These are phyloP conservation scores for Laothoe populi DNA, from an alignment of 2,888 invertebrate genomes.

Conservation along the genomic window DNA sequence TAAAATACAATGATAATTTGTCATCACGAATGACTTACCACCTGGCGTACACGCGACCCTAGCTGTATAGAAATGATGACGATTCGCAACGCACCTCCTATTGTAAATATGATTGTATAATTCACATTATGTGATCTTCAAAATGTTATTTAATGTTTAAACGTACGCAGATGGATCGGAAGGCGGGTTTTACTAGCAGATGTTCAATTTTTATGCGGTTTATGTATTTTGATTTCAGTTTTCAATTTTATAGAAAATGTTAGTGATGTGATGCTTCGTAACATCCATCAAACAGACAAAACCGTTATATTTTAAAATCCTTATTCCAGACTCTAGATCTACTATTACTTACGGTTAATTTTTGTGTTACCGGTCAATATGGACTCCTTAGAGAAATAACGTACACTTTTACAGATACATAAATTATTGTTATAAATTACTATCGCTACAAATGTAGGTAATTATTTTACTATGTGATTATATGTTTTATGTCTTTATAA, in stretches of 20 bases:
- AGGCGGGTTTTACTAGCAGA: slow-evolving; percentile 68
- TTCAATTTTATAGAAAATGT: neutral
- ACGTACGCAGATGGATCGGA: slow-evolving; percentile 73
- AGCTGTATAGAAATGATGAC: slow-evolving; percentile 47
- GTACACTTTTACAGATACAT: no score
- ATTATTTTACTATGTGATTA: no score
- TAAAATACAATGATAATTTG: slow-evolving; percentile 80
- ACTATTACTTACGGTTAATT: no score
- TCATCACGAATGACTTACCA: slow-evolving; percentile 72
- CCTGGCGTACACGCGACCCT: slow-evolving; percentile 79
- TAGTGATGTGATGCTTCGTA: neutral
- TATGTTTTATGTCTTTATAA: no score
- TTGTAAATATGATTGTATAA: slow-evolving; percentile 80
- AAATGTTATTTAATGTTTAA: slow-evolving; percentile 78
- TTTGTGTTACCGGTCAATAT: no score
- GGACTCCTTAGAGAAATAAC: no score
- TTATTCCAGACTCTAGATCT: no score
- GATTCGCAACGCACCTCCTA: slow-evolving; percentile 77
- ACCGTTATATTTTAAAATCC: no score
- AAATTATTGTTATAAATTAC: no score
- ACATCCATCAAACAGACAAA: neutral
- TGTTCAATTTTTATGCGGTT: slow-evolving; percentile 58
- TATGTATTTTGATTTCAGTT: slow-evolving; percentile 54
- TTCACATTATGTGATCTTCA: slow-evolving; percentile 82
- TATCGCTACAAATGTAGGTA: no score